These are phyloP conservation scores for Lymantria dispar DNA, from an alignment of 2,888 invertebrate species.

Conservation along the genomic window DNA sequence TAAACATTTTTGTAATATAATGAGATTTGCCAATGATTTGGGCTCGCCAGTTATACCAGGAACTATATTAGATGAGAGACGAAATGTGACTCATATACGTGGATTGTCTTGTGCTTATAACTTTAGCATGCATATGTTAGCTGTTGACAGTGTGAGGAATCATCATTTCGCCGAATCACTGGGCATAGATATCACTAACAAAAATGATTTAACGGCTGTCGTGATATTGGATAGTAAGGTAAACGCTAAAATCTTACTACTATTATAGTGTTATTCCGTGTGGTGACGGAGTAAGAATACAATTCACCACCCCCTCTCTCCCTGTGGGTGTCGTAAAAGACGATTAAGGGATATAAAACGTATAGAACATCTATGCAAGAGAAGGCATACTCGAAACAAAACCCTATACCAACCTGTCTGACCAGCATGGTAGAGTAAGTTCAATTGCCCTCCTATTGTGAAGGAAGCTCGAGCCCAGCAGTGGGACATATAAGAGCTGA, in stretches of 20 bases:
- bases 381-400: too few species aligned
- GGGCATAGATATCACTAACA: conserved; percentile 85
- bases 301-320: too few species aligned
- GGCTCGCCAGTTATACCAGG: conserved; percentile 57
- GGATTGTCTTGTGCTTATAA: conserved; percentile 76
- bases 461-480: too few species aligned
- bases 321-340: too few species aligned
- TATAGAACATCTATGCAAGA: too few species aligned
- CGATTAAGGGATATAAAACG: too few species aligned
- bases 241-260: conserved; percentile 9
- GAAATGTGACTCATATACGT: conserved; percentile 55
- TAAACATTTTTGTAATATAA: conserved; percentile 62
- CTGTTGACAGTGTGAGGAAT: conserved; percentile 88
- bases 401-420: too few species aligned
- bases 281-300: too few species aligned
- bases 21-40: conserved; percentile 64
- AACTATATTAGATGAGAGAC: conserved; percentile 29
- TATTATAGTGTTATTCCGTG: too few species aligned
- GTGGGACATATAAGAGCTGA: too few species aligned
- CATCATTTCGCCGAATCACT: conserved; percentile 89
- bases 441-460: too few species aligned
- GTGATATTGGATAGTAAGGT: conserved; percentile 89
- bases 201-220: conserved; percentile 84
- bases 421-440: too few species aligned
- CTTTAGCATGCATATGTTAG: conserved; percentile 74